These are phyloP conservation scores for Heteropelma amictum DNA, from an alignment of 2,888 invertebrate genomes.

Conservation along the genomic window DNA sequence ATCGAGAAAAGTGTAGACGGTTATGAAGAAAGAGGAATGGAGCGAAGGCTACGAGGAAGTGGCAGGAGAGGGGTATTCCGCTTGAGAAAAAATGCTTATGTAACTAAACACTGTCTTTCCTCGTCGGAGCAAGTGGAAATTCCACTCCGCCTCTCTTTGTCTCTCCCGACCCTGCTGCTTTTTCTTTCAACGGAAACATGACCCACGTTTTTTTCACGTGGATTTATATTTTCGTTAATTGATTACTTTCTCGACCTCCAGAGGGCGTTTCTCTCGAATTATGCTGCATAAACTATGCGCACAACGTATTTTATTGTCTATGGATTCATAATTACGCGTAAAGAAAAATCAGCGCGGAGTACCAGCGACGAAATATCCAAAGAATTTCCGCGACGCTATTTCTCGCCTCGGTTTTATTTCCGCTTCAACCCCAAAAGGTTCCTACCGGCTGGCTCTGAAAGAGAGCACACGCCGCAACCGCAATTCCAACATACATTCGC, in stretches of 20 bases:
- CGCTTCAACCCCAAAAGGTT: slow-evolving; percentile 21
- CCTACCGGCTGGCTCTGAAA: slow-evolving; percentile 25
- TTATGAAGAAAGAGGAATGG: slow-evolving; percentile 6
- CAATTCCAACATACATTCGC: slow-evolving; percentile 19
- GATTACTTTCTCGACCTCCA: no score
- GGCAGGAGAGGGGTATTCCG: no score
- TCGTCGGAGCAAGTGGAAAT: slow-evolving; percentile 8
- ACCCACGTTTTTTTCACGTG: no score
- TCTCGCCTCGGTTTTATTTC: neutral
- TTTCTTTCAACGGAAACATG: neutral
- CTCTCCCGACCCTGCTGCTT: neutral
- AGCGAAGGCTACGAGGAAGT: slow-evolving; percentile 10
- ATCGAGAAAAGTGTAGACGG: slow-evolving; percentile 35
- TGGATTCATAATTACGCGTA: no score
- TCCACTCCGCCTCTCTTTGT: slow-evolving; percentile 7
- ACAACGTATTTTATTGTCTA: no score
- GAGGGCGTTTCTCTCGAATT: no score
- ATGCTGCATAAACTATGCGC: no score
- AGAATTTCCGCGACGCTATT: no score
- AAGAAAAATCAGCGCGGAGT: no score
- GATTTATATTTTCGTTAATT: no score
- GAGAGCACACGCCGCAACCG: slow-evolving; percentile 37
- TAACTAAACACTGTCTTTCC: slow-evolving; percentile 40
- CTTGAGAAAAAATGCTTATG: slow-evolving; percentile 38
- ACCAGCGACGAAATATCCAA: no score